Evolutionary conservation across 1,140 invertebrate genomes (phyloP), one percentile per base, ranked within the genome.

Genomic region (Cephus cinctus): DNA sequence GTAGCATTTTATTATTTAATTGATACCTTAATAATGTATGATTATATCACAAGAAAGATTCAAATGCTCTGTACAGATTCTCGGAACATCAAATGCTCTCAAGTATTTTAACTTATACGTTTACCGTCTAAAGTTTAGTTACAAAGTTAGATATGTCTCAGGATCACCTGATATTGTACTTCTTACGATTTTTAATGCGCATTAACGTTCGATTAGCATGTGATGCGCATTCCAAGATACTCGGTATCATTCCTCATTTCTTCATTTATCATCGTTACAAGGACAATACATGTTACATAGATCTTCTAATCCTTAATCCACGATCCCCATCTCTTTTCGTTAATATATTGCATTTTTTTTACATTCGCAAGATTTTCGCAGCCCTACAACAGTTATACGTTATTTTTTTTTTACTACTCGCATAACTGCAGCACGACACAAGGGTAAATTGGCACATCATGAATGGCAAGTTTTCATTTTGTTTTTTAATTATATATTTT

Each of bases 31-130:
- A 59, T 63, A 69, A 65, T 73, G 65, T 64, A 74, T 68, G 72
- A 75, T 75, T 76, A 76, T 76, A 76, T 76, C 74, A 75, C 71
- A 76, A 75, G 70, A 75, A 75, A 75, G 70, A 76, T 76, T 73
- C 63, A 68, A 76, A 75, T 73, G 71, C 66, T 72, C 72, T 76
- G 71, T 76, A 76, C 74, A 76, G 55, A 60, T 59, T 43, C 48
- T 65, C 50, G 57, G 61, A 67, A 68, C 64, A 68, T 70, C 59
- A 69, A 62, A 66, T 70, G 64, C 65, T 67, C 59, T 66, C 61
- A 62, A 63, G 62, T 52, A 50, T 65, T 54, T 54, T 50, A 52
- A 55, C 63, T 68, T 69, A 68, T 57, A 63, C 63, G 59, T 67
- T 52, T 45, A 50, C 56, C 56, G 56, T 57, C 60, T 67, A 71